A percentile compares a stretch with the other conserved stretches of the same genome.
These are phyloP conservation scores for Amphibalanus amphitrite DNA, from an alignment of 1,140 invertebrate species.

Conservation along the genomic window DNA sequence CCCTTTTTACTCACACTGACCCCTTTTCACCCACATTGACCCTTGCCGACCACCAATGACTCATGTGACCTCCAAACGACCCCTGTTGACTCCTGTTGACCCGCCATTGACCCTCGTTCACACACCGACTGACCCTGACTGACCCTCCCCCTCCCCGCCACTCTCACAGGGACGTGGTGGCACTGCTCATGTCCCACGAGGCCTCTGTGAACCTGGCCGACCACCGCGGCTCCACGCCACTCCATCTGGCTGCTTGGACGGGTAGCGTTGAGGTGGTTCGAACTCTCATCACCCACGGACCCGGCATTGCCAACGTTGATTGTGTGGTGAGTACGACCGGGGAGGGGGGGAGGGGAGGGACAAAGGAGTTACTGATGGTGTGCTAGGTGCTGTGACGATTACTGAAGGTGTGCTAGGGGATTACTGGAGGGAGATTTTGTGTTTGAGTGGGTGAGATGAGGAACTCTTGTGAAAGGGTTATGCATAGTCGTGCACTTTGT, in stretches of 20 bases:
- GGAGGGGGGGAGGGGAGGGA: background rate
- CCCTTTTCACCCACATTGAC: background rate
- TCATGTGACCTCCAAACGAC: background rate
- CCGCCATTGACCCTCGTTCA: too few relatives aligned
- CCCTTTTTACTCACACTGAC: too few relatives aligned
- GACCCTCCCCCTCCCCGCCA: background rate
- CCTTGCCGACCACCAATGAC: background rate
- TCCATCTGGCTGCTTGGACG: conserved; percentile 78
- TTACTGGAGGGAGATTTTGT: too few relatives aligned
- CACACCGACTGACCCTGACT: background rate
- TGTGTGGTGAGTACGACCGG: conserved; percentile 38
- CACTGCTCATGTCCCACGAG: conserved; percentile 63
- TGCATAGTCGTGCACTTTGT: too few relatives aligned
- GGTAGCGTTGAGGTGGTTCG: conserved; percentile 66
- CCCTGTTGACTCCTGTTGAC: too few relatives aligned
- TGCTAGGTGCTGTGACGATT: too few relatives aligned
- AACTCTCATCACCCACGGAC: conserved; percentile 53
- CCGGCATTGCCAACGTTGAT: conserved; percentile 59
- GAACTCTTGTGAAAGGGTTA: too few relatives aligned
- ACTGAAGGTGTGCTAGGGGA: too few relatives aligned
- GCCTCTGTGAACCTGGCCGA: conserved; percentile 75
- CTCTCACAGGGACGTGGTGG: conserved; percentile 62
- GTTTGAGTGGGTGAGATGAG: too few relatives aligned
- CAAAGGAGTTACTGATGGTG: too few relatives aligned
- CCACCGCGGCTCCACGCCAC: conserved; percentile 61